Evolutionary conservation across 2,113 vertebrate genomes (phyloP), one percentile per base, ranked within the genome.

Genomic region (Myotis yumanensis): DNA sequence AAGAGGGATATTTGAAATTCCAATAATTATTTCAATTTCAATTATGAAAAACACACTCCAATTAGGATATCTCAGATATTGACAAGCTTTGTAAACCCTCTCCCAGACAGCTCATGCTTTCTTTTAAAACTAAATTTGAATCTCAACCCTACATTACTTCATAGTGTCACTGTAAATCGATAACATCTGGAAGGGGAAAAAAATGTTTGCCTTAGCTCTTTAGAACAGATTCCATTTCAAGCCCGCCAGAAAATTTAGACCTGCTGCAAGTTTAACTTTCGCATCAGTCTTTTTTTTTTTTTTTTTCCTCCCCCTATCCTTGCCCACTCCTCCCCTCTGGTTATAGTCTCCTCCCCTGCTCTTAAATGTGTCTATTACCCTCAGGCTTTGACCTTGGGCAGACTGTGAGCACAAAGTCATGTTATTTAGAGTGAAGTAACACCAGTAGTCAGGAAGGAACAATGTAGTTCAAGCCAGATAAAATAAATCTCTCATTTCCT

Each of bases 401-500:
- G 96, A 94, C 98, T 97, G 81, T 90, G 93, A 98, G 97, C 97
- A 93, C 96, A 96, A 90, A 98, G 98, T 97, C 46, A 0, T 98
- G 98, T 98, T 98, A 97, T 97, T 98, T 97, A 94, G 95, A 98
- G 97, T 95, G 97, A 97, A 97, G 98, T 98, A 98, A 98, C 98
- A 98, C 98, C 98, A 98, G 98, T 98, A 98, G 98, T 97, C 97
- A 98, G 98, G 98, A 98, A 98, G 98, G 98, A 98, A 98, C 98
- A 98, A 98, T 98, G 98, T 98, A 98, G 97, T 97, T 98, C 97
- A 98, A 96, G 98, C 98, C 98, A 98, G 98, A 98, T 98, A 98
- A 98, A 98, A 98, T 98, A 98, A 99, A 98, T 98, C 98, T 98
- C 86, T 84, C 98, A 98, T 98, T 98, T 98, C 98, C 98, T 98